Percentiles rank a stretch among this genome's conserved stretches.
These are phyloP conservation scores for Agonopterix subpropinquella DNA, from an alignment of 2,888 invertebrate genomes.

Conservation along the genomic window DNA sequence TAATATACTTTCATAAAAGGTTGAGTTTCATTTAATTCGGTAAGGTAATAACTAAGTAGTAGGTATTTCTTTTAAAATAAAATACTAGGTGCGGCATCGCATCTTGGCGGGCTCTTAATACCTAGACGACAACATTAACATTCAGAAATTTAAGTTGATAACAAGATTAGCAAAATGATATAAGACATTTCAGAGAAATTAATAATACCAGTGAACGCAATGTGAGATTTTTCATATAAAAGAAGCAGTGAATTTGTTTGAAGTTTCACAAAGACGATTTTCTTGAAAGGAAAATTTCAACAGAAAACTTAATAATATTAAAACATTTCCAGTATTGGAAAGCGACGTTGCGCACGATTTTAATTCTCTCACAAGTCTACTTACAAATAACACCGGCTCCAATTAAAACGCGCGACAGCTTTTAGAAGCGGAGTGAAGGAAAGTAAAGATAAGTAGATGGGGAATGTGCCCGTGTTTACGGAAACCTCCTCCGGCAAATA, in stretches of 20 bases:
- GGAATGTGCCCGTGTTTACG: conserved; percentile 70
- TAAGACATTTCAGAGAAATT: conserved; percentile 19
- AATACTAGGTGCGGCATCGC: background rate
- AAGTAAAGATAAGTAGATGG: conserved; percentile 62
- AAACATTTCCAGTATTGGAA: conserved; percentile 55
- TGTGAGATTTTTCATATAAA: conserved; percentile 33
- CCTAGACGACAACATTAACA: too few species aligned
- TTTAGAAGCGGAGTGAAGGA: conserved; percentile 61
- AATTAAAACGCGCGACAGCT: conserved; percentile 71
- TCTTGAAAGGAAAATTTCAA: conserved; percentile 53
- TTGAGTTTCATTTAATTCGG: too few species aligned
- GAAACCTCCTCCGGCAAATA: conserved; percentile 73
- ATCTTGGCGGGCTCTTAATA: background rate
- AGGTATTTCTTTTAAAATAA: too few species aligned
- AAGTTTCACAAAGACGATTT: conserved; percentile 54
- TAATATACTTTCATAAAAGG: too few species aligned
- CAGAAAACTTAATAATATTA: conserved; percentile 61
- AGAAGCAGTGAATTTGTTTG: conserved; percentile 54
- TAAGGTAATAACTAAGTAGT: too few species aligned
- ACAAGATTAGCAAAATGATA: background rate
- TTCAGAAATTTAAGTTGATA: background rate
- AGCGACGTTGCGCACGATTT: conserved; percentile 64
- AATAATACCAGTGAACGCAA: conserved; percentile 30
- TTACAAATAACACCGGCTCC: conserved; percentile 64
- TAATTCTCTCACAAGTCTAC: conserved; percentile 71